Base-by-base conservation (phyloP, 1,140 invertebrate genomes). In the Arion vulgaris region DNA sequence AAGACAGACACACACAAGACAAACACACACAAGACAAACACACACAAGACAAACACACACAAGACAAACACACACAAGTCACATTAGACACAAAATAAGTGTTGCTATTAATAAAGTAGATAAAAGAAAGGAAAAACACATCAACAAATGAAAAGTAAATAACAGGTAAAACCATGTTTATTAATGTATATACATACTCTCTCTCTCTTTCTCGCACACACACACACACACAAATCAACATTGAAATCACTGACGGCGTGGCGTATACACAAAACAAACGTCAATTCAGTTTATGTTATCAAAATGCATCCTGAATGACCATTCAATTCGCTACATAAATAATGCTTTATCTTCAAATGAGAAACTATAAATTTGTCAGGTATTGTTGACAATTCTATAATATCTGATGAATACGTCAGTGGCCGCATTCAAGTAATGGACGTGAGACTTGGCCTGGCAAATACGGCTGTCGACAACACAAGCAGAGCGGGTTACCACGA, bases 301-400 rank as follows among this genome's bases (percentile, higher is more conserved):
- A 41, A 73, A 49, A 39, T 39, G 38, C 71, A 26, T 49, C 41
- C 36, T 26, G 41, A 73, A 73, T 73, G 71, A 49, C 71, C 71
- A 73, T 73, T 73, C 71, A 73, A 73, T 73, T 73, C 71, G 41
- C 71, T 41, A 39, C 71, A 73, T 73, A 73, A 73, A 73, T 39
- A 73, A 49, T 49, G 38, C 38, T 73, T 73, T 73, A 73, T 73
- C 71, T 41, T 32, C 2, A 73, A 73, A 73, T 39, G 71, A 73
- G 41, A 73, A 73, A 73, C 71, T 49, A 73, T 73, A 73, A 73
- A 73, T 49, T 73, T 49, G 38, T 73, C 62, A 17, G n/a, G 2
- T 34, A 66, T 66, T 66, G 62, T 66, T 66, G 62, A 28, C 62
- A 66, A 66, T 66, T 23, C 62, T 7, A 28, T 66, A 66, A 66